Conservation (phyloP, 2,797 vertebrate genomes). For the Galaxias olidus region DNA sequence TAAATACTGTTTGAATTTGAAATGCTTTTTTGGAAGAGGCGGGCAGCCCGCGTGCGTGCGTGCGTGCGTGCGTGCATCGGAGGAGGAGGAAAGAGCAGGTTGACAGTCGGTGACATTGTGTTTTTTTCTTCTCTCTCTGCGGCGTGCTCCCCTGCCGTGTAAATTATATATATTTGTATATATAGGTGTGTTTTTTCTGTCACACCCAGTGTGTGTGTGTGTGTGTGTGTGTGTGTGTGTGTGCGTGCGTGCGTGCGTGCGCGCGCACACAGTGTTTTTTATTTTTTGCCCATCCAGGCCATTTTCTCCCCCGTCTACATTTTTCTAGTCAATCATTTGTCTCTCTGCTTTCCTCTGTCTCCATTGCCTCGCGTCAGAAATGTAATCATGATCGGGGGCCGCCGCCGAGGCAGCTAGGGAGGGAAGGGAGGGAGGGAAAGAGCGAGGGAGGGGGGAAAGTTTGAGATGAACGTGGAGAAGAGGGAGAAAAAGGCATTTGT, state of each 20-base stretch:
- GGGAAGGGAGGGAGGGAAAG: slow-evolving; percentile 30
- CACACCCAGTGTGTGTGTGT: slow-evolving; percentile 25
- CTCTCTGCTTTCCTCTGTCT: slow-evolving; percentile 52
- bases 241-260: slow-evolving; percentile 12
- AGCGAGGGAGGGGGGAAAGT: slow-evolving; percentile 35
- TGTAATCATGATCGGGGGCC: slow-evolving; percentile 68
- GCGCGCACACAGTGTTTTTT: slow-evolving; percentile 17
- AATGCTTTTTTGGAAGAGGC: too few species aligned
- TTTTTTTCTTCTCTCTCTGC: slow-evolving; percentile 44
- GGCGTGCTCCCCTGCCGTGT: slow-evolving; percentile 37
- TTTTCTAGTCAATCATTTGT: slow-evolving; percentile 70
- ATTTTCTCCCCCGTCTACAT: slow-evolving; percentile 56
- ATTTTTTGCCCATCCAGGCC: slow-evolving; percentile 28
- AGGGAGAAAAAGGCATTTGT: slow-evolving; percentile 71
- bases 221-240: slow-evolving; percentile 19
- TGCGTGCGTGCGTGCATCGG: neutral
- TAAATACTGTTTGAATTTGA: too few species aligned
- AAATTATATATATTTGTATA: slow-evolving; percentile 55
- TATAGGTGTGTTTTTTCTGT: slow-evolving; percentile 26
- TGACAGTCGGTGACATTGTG: slow-evolving; percentile 63
- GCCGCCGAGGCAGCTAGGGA: slow-evolving; percentile 41
- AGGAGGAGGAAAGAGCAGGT: slow-evolving; percentile 57
- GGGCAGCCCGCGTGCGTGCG: neutral
- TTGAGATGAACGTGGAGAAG: slow-evolving; percentile 56
- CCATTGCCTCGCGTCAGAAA: slow-evolving; percentile 63